Conservation (phyloP, 2,113 vertebrate species). For the Takifugu flavidus region DNA sequence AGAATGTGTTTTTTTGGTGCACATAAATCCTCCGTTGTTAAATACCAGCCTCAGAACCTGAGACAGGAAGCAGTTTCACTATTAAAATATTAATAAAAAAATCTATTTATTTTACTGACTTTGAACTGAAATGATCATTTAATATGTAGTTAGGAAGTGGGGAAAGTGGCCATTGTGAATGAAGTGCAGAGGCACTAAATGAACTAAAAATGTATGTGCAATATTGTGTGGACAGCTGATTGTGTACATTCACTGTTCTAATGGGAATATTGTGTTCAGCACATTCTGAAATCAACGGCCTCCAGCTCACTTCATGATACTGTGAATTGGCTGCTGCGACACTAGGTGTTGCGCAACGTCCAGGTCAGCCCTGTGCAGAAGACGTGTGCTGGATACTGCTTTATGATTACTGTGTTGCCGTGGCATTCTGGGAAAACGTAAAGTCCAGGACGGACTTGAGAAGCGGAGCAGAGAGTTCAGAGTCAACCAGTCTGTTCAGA, state of each 20-base stretch:
- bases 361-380: neutral
- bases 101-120: no score
- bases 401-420: constrained; percentile 27
- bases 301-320: neutral
- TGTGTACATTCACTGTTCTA: no score
- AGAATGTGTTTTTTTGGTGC: neutral
- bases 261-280: no score
- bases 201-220: no score
- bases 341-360: constrained; percentile 7
- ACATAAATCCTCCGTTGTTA: neutral
- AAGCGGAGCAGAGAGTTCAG: constrained; percentile 28
- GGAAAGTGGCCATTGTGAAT: no score
- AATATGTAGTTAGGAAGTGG: no score
- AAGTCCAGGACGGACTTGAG: constrained; percentile 69
- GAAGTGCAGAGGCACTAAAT: no score
- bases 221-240: no score
- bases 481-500: constrained; percentile 1
- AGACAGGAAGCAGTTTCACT: no score
- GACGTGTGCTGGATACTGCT: constrained; percentile 3
- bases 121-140: no score
- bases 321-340: neutral
- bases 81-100: no score
- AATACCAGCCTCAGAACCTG: neutral
- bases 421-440: constrained; percentile 54
- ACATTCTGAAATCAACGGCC: no score